phyloP scores from a whole-genome alignment of 2,888 invertebrate genomes.

The Machimus rusticus region DNA sequence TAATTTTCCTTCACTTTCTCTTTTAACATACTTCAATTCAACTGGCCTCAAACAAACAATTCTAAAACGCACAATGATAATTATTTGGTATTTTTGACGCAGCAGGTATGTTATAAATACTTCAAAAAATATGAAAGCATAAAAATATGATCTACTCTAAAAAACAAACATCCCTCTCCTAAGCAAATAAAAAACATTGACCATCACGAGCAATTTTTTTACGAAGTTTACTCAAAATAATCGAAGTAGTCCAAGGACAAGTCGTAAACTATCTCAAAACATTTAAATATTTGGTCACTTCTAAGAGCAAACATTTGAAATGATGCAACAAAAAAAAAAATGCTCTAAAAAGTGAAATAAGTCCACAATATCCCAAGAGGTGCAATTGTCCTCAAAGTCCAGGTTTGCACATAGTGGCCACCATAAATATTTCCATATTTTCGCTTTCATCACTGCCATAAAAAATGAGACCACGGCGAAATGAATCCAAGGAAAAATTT shows the following conservation, averaged over 20 bases:
- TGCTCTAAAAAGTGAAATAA: not conserved
- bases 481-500: not conserved
- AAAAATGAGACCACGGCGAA: not conserved
- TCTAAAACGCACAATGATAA: not conserved
- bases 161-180: not conserved
- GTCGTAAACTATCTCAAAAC: not conserved
- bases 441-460: not conserved
- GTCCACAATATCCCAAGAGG: not conserved
- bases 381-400: not conserved
- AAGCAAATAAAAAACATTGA: not conserved
- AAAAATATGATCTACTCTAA: not conserved
- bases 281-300: not conserved
- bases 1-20: not conserved
- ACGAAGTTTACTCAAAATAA: not conserved
- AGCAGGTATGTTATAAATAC: not conserved
- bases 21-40: not conserved
- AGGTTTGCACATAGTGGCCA: not conserved
- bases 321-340: not conserved
- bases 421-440: not conserved
- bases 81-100: not conserved
- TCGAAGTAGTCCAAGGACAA: not conserved
- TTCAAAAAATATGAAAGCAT: not conserved
- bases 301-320: not conserved
- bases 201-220: not conserved
- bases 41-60: not conserved